Evolutionary conservation across 2,113 vertebrate genomes (phyloP).

Genomic region (Cettia cetti): DNA sequence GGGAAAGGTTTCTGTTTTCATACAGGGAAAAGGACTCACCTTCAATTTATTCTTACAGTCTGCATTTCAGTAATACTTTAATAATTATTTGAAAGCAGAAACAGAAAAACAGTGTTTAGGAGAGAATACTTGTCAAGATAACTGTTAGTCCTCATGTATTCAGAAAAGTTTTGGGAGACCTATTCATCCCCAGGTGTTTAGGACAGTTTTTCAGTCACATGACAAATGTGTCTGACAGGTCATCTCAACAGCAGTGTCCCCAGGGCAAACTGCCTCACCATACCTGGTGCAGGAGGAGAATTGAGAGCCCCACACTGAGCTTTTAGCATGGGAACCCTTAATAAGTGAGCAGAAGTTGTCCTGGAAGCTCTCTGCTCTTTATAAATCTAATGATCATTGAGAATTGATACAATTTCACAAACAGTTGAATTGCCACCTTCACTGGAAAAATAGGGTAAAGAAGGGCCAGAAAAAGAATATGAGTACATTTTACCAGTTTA

Average conservation of each 20-base stretch:
- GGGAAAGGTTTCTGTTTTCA: neutral
- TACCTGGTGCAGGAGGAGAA: neutral
- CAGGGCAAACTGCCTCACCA: neutral
- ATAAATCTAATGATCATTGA: neutral
- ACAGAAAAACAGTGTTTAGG: neutral
- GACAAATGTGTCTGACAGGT: neutral
- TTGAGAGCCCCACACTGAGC: neutral
- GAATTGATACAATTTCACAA: neutral
- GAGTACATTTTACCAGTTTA: neutral
- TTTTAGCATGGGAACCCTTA: neutral
- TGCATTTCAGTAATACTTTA: neutral
- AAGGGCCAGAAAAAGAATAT: neutral
- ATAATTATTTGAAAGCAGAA: neutral
- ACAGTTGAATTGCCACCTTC: neutral
- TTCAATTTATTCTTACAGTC: neutral
- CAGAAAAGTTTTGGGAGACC: neutral
- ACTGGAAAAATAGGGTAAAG: neutral
- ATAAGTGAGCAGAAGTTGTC: neutral
- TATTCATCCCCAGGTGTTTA: neutral
- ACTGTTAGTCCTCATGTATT: neutral
- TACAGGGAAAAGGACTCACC: neutral
- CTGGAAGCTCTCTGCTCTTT: neutral
- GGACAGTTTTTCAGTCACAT: neutral
- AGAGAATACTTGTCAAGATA: neutral
- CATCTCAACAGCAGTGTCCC: neutral